Evolutionary conservation across 2,113 vertebrate genomes (phyloP).

Genomic region (Gobiocypris rarus): DNA sequence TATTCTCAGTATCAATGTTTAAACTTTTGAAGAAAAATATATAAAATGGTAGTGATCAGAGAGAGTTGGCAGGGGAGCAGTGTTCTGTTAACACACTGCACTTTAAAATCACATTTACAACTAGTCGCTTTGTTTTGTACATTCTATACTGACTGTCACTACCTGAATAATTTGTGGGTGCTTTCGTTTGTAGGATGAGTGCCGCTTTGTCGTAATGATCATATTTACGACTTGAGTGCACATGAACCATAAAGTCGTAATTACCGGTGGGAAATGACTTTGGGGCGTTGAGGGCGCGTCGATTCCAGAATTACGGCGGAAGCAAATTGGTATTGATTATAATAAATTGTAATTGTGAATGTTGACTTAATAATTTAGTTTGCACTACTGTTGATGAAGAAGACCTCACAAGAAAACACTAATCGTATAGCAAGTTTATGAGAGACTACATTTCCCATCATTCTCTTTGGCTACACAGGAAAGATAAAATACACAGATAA

Average conservation of each 20-base stretch:
- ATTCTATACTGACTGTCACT: not conserved
- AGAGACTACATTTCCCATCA: not conserved
- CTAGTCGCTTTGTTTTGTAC: not conserved
- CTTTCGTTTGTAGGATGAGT: not conserved
- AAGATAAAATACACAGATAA: not conserved
- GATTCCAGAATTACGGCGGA: not conserved
- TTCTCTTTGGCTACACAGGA: not conserved
- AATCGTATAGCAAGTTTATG: not conserved
- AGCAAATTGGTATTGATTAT: constrained; percentile 5
- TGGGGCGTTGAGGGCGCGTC: not conserved
- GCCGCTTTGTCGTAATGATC: not conserved
- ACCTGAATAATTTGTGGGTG: not conserved
- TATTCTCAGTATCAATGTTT: too few species aligned
- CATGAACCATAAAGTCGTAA: constrained; percentile 4
- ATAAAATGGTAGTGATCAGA: too few species aligned
- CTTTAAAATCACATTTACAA: not conserved
- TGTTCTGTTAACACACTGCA: not conserved
- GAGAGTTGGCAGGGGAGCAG: too few species aligned
- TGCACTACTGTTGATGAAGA: not conserved
- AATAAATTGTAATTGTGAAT: not conserved
- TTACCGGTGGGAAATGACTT: not conserved
- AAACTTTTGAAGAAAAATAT: too few species aligned
- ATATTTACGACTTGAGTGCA: not conserved
- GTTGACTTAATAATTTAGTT: not conserved
- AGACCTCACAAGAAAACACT: not conserved